A percentile compares a stretch with the other conserved stretches of the same genome.
phyloP scores from a whole-genome alignment of 2,888 invertebrate genomes.

The Anarsia innoxiella region DNA sequence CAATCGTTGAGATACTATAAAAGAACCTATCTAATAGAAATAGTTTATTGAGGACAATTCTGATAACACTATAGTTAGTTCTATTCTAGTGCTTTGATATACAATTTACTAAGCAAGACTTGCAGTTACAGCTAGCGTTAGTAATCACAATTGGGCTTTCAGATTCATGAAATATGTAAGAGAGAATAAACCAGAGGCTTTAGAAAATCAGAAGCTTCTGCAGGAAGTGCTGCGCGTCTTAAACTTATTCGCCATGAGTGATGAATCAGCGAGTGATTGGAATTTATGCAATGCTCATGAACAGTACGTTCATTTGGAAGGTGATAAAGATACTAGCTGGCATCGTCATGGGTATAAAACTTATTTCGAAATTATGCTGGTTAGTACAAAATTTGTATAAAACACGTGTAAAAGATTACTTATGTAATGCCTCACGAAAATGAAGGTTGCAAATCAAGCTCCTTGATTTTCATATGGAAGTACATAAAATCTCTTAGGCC shows the following conservation, averaged over 20 bases:
- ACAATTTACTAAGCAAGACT: neutral
- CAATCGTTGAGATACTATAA: neutral
- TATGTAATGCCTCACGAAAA: no score
- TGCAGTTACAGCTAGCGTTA: neutral
- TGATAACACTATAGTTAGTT: neutral
- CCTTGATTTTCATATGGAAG: no score
- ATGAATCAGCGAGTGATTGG: neutral
- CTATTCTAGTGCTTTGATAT: neutral
- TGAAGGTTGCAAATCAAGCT: no score
- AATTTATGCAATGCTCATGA: neutral
- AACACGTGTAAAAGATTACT: no score
- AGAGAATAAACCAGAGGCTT: neutral
- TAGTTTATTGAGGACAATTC: no score
- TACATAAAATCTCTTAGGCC: no score
- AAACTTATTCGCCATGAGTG: neutral
- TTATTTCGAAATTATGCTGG: neutral
- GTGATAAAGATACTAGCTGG: neutral
- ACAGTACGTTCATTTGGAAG: neutral
- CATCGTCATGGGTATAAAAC: neutral
- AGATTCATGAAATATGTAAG: neutral
- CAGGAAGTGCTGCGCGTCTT: neutral
- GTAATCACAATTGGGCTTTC: neutral
- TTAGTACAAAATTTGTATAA: neutral
- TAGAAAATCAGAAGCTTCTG: neutral
- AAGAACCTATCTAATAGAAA: no score